A percentile compares a stretch with the other conserved stretches of the same genome.
Evolutionary conservation across 2,113 vertebrate genomes (phyloP).

Genomic region (Forbesichthys agassizii): DNA sequence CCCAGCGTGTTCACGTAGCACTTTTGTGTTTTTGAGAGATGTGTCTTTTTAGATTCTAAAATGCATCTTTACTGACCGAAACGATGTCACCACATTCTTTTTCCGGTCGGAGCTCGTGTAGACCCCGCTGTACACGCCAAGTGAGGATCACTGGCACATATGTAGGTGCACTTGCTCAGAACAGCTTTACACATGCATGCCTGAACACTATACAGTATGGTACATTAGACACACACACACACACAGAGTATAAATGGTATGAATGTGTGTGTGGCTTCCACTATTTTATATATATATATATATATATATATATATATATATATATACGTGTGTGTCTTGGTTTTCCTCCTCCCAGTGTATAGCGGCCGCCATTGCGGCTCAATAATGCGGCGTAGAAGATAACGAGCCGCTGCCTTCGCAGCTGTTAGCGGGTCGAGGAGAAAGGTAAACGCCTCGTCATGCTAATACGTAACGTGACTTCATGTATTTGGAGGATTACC

Average conservation of each 20-base stretch:
- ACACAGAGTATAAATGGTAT: neutral
- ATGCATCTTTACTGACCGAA: too few species aligned
- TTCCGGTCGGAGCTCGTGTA: too few species aligned
- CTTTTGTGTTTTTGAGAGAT: too few species aligned
- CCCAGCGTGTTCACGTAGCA: too few species aligned
- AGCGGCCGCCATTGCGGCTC: constrained; percentile 40
- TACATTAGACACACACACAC: neutral
- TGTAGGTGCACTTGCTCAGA: too few species aligned
- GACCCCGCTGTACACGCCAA: too few species aligned
- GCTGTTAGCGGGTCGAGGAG: constrained; percentile 22
- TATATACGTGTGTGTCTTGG: constrained; percentile 28
- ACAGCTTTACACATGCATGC: too few species aligned
- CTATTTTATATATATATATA: neutral
- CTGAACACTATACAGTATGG: too few species aligned
- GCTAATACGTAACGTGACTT: constrained; percentile 72
- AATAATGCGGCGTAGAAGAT: constrained; percentile 73
- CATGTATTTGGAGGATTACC: constrained; percentile 73
- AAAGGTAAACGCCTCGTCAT: constrained; percentile 76
- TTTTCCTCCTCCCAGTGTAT: constrained; percentile 40
- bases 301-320: constrained; percentile 44
- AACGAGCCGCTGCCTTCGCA: constrained; percentile 64
- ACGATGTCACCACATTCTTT: too few species aligned
- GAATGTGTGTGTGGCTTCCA: neutral
- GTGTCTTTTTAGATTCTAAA: too few species aligned
- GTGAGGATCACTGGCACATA: too few species aligned